Base-by-base conservation (phyloP, 2,888 invertebrate genomes). In the Bhutanitis thaidina region DNA sequence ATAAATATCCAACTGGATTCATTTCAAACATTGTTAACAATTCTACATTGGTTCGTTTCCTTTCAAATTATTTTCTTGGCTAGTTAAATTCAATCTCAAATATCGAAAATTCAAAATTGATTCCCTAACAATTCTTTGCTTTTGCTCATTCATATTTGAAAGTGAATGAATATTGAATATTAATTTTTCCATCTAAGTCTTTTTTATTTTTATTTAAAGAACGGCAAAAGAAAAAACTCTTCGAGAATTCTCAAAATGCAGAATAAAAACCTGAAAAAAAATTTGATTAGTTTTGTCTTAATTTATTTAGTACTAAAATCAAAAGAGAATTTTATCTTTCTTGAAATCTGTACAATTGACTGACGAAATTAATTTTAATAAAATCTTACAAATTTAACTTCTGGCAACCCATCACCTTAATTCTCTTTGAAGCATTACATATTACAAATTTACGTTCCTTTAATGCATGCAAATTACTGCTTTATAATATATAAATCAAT, bases 251-350 rank as follows among this genome's bases (percentile, higher is more conserved):
- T 12, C 29, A 47, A 50, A 54, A 54, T 9, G 52, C 54, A 58
- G 32, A 20, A 48, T 3, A 56, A 51, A 56, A 53, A 56, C 61
- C 64, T 62, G 61, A 40, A 66, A 64, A 53, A 59, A 47, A 64
- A 62, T 2, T 57, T 51, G 27, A 61, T 64, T 62, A 64, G 55
- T 54, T 29, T 15, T 9, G 4, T 12, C 14, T 35, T 25, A 35
- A 35, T 39, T 38, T 20, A 12, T 38, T 38, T 16, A 2, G 2
- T 30, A 10, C 10, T 10, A 10, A 30, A 30, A 30, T 20, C 20
- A 5, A 20, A 4, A 12, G 12, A 32, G 32, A 32, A 13, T 3
- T 12, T 12, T 1, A 12, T 10, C 4, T 27, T 27, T 8, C 12
- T n/a, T 30, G 5, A 32, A 32, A 4, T 32, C 12, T 32, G 32